A percentile compares a stretch with the other conserved stretches of the same genome.
These are phyloP conservation scores for Phylloscopus trochiloides DNA, from an alignment of 2,113 vertebrate species.

Conservation along the genomic window DNA sequence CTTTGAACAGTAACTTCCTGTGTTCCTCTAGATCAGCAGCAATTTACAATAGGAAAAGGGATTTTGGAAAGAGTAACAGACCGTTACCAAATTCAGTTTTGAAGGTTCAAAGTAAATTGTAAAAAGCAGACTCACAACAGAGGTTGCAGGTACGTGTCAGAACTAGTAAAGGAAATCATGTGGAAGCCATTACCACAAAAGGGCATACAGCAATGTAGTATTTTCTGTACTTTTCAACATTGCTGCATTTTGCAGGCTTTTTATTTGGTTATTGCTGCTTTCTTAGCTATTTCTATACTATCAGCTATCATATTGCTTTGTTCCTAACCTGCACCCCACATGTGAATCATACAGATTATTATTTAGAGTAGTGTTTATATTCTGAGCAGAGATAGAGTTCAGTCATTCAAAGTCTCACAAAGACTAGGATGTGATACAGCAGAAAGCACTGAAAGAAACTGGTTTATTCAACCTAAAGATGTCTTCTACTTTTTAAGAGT, in stretches of 20 bases:
- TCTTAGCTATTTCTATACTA: not conserved
- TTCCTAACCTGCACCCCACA: not conserved
- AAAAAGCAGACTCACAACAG: not conserved
- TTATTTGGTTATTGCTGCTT: not conserved
- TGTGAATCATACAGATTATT: not conserved
- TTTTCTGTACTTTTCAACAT: not conserved
- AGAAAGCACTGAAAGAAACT: not conserved
- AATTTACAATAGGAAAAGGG: not conserved
- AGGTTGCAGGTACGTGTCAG: not conserved
- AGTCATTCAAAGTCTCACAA: not conserved
- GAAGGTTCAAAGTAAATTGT: not conserved
- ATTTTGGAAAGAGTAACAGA: not conserved
- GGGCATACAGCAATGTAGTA: not conserved
- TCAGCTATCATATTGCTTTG: not conserved
- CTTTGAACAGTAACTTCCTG: not conserved
- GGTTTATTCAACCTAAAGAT: not conserved
- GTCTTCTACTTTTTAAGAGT: not conserved
- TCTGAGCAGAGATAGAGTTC: not conserved
- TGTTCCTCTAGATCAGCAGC: not conserved
- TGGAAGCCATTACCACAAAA: not conserved
- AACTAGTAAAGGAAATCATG: not conserved
- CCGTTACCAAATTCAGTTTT: not conserved
- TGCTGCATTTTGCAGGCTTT: not conserved
- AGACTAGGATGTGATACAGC: not conserved
- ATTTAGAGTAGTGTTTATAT: not conserved